Conservation (phyloP, 2,113 vertebrate genomes). For the Noturus placidus region DNA sequence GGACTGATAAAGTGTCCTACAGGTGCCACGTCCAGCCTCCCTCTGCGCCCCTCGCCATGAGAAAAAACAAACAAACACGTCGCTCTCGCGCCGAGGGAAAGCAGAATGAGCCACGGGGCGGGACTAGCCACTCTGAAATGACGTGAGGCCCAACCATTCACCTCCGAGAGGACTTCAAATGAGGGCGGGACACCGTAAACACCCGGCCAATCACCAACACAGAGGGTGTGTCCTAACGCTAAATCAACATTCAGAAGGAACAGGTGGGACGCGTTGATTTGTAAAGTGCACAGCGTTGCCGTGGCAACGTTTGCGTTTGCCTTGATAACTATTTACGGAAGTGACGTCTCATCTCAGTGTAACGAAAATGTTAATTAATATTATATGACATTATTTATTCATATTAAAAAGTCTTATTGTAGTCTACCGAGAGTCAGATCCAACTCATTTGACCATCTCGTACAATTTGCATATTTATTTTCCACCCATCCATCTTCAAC, state of each 20-base stretch:
- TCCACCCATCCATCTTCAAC: too few relatives aligned
- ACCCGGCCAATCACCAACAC: constrained; percentile 56
- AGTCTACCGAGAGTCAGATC: not conserved
- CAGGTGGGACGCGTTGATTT: constrained; percentile 62
- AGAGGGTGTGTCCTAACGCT: constrained; percentile 13
- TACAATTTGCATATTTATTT: not conserved
- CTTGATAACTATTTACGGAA: not conserved
- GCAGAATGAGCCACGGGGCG: constrained; percentile 32
- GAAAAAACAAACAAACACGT: constrained; percentile 24
- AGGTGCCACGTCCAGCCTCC: constrained; percentile 34
- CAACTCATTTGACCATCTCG: not conserved
- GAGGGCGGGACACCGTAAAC: constrained; percentile 46
- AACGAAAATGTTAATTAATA: not conserved
- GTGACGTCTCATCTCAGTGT: fast-evolving
- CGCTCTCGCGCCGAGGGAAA: not conserved
- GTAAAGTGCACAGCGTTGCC: constrained; percentile 2
- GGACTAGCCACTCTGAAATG: constrained; percentile 57
- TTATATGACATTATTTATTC: too few relatives aligned
- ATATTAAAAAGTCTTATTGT: not conserved
- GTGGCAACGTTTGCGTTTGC: not conserved
- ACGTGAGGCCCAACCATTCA: constrained; percentile 55
- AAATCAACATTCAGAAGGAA: constrained; percentile 46
- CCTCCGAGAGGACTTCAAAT: fast-evolving
- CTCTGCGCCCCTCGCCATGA: constrained; percentile 64
- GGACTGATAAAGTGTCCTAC: not conserved